phyloP scores from a whole-genome alignment of 2,113 vertebrate species.

The Anoura caudifer region DNA sequence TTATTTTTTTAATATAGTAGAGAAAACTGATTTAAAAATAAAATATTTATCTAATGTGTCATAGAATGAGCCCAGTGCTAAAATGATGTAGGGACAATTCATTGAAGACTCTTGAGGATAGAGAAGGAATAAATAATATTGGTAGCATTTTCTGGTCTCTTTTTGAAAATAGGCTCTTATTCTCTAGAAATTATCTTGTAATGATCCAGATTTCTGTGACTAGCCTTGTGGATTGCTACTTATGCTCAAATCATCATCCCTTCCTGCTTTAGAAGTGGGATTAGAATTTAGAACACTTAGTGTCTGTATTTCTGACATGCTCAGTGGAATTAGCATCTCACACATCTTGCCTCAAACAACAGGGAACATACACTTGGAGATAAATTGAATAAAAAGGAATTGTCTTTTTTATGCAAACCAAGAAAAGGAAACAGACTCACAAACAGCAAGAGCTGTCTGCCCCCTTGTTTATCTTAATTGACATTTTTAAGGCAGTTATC shows the following conservation, averaged over 20 bases:
- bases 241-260: neutral
- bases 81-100: neutral
- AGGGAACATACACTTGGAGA: neutral
- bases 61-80: neutral
- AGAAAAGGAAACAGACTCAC: neutral
- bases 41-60: neutral
- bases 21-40: neutral
- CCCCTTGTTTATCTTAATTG: slow-evolving; percentile 50
- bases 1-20: slow-evolving; percentile 7
- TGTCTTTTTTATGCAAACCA: neutral
- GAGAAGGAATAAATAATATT: neutral
- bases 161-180: neutral
- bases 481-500: slow-evolving; percentile 41
- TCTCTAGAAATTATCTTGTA: neutral
- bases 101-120: neutral
- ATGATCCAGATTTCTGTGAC: neutral
- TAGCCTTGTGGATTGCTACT: neutral
- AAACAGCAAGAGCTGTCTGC: neutral
- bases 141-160: neutral
- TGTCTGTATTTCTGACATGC: neutral
- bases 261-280: neutral
- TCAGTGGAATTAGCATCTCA: neutral
- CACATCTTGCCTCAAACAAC: neutral
- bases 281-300: neutral
- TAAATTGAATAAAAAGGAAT: neutral